A percentile compares a stretch with the other conserved stretches of the same genome.
phyloP scores from a whole-genome alignment of 2,113 vertebrate species.

The Cettia cetti region DNA sequence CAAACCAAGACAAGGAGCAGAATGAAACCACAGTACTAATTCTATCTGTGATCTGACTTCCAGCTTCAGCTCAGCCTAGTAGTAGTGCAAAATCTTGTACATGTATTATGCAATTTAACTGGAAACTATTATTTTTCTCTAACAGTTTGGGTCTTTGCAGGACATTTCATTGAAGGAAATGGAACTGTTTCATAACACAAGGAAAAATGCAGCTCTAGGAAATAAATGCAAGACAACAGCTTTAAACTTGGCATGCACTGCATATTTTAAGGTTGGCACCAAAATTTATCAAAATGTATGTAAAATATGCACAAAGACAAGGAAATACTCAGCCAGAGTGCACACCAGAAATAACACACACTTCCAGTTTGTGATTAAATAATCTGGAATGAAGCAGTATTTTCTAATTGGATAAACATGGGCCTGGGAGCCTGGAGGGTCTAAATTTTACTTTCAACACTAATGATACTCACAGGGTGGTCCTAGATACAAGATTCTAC shows the following conservation, averaged over 20 bases:
- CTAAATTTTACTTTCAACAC: neutral
- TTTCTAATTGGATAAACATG: slow-evolving; percentile 31
- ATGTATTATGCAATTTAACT: neutral
- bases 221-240: neutral
- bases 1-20: neutral
- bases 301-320: neutral
- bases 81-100: neutral
- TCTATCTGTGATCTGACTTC: neutral
- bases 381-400: slow-evolving; percentile 19
- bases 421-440: neutral
- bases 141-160: neutral
- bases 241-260: neutral
- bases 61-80: neutral
- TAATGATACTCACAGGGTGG: neutral
- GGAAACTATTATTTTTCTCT: neutral
- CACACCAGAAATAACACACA: slow-evolving; percentile 21
- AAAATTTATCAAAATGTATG: neutral
- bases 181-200: neutral
- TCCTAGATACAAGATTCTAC: neutral
- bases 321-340: slow-evolving; percentile 22
- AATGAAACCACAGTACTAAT: neutral
- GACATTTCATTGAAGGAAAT: neutral
- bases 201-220: neutral
- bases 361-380: slow-evolving; percentile 10
- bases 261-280: neutral